Percentiles rank a stretch among this genome's conserved stretches.
Conservation (phyloP, 1,140 invertebrate species). For the Drosophila equinoxialis region DNA sequence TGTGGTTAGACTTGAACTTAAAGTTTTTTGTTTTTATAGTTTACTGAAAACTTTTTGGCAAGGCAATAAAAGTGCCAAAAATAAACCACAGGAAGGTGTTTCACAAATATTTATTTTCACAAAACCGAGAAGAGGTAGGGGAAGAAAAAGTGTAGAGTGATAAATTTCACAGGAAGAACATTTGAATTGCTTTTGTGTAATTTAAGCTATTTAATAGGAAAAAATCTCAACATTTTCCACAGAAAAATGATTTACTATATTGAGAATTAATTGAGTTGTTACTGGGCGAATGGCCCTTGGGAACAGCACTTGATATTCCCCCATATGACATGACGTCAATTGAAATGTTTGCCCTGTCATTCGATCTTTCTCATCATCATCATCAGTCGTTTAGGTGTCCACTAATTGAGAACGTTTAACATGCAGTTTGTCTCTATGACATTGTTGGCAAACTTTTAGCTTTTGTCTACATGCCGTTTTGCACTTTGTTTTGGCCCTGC, state of each 20-base stretch:
- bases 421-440: slow-evolving; percentile 38
- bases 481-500: slow-evolving; percentile 67
- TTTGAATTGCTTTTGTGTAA: background rate
- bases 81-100: background rate
- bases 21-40: slow-evolving; percentile 11
- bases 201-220: background rate
- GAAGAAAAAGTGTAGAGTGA: too few species aligned
- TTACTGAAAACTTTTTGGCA: background rate
- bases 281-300: background rate
- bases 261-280: background rate
- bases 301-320: background rate
- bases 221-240: background rate
- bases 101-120: too few species aligned
- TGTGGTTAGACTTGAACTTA: background rate
- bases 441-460: slow-evolving; percentile 60
- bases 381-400: slow-evolving; percentile 45
- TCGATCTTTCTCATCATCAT: slow-evolving; percentile 44
- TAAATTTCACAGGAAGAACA: background rate
- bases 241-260: background rate
- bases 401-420: slow-evolving; percentile 71
- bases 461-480: slow-evolving; percentile 71
- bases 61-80: slow-evolving; percentile 10
- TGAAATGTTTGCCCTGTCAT: slow-evolving; percentile 38
- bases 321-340: slow-evolving; percentile 17
- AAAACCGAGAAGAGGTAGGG: too few species aligned